phyloP scores from a whole-genome alignment of 2,888 invertebrate genomes.

The Acronicta alni region DNA sequence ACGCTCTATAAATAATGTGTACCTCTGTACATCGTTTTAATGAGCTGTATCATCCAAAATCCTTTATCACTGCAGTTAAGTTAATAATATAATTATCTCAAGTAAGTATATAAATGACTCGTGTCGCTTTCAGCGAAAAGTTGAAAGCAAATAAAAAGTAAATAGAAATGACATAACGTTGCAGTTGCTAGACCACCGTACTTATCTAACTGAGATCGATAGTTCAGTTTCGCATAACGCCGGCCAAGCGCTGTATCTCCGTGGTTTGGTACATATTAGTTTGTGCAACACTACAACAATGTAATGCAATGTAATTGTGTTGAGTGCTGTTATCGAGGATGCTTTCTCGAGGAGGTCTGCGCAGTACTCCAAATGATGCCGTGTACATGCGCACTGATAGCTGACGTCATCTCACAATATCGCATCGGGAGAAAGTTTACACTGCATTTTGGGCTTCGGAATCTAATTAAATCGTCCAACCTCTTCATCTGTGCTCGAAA shows the following conservation, averaged over 20 bases:
- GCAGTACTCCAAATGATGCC: slow-evolving; percentile 30
- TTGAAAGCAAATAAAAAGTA: slow-evolving; percentile 8
- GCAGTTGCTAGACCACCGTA: slow-evolving; percentile 54
- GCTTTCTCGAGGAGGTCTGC: slow-evolving; percentile 29
- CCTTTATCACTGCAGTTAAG: no score
- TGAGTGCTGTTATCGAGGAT: slow-evolving; percentile 30
- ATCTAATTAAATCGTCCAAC: slow-evolving; percentile 1
- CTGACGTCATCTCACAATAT: slow-evolving; percentile 33
- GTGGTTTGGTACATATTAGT: slow-evolving; percentile 64
- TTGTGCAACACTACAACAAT: slow-evolving; percentile 55
- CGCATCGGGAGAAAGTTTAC: slow-evolving; percentile 34
- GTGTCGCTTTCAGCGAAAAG: slow-evolving; percentile 6
- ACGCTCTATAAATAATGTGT: no score
- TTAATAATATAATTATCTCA: no score
- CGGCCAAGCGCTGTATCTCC: slow-evolving; percentile 61
- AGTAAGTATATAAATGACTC: no score
- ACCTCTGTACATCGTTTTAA: no score
- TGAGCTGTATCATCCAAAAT: no score
- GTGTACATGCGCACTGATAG: slow-evolving; percentile 39
- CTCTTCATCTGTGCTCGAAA: neutral
- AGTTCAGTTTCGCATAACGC: slow-evolving; percentile 58
- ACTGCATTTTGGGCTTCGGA: slow-evolving; percentile 23
- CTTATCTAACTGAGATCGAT: slow-evolving; percentile 61
- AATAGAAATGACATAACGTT: slow-evolving; percentile 31
- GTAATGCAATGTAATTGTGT: slow-evolving; percentile 38